Percentiles rank a stretch among this genome's conserved stretches.
Conservation (phyloP, 1,140 invertebrate species). For the Oncopeltus fasciatus region DNA sequence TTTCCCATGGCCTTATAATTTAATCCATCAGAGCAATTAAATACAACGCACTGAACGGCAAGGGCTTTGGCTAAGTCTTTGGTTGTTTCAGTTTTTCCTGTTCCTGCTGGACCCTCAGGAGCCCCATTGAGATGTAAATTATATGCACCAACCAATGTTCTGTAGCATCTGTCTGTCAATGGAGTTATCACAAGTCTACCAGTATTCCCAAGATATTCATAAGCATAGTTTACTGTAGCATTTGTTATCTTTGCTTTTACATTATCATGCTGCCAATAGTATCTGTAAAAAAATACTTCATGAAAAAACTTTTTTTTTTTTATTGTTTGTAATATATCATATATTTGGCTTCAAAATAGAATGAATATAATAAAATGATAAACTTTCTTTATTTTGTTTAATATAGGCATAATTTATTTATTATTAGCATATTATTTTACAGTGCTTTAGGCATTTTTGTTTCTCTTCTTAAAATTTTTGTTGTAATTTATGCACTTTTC, state of each 20-base stretch:
- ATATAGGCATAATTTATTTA: too few species aligned
- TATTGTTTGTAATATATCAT: too few species aligned
- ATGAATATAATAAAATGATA: too few species aligned
- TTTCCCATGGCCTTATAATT: conserved; percentile 90
- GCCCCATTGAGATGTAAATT: conserved; percentile 76
- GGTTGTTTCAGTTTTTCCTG: conserved; percentile 79
- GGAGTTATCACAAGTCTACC: conserved; percentile 54
- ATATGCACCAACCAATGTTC: conserved; percentile 75
- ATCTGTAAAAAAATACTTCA: not conserved
- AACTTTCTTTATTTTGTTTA: too few species aligned
- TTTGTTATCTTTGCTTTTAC: conserved; percentile 76
- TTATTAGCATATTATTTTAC: too few species aligned
- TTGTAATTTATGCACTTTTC: too few species aligned
- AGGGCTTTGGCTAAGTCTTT: conserved; percentile 81
- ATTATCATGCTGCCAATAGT: conserved; percentile 23
- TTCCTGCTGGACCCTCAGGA: conserved; percentile 77
- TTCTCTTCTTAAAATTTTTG: too few species aligned
- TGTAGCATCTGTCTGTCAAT: conserved; percentile 63
- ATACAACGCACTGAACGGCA: conserved; percentile 83
- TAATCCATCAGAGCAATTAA: conserved; percentile 87
- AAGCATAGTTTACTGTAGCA: conserved; percentile 67
- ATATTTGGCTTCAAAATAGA: too few species aligned
- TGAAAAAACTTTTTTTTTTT: too few species aligned
- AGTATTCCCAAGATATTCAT: conserved; percentile 78
- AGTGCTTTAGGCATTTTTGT: too few species aligned